phyloP scores from a whole-genome alignment of 2,888 invertebrate species.

The Monoplex corrugatus region DNA sequence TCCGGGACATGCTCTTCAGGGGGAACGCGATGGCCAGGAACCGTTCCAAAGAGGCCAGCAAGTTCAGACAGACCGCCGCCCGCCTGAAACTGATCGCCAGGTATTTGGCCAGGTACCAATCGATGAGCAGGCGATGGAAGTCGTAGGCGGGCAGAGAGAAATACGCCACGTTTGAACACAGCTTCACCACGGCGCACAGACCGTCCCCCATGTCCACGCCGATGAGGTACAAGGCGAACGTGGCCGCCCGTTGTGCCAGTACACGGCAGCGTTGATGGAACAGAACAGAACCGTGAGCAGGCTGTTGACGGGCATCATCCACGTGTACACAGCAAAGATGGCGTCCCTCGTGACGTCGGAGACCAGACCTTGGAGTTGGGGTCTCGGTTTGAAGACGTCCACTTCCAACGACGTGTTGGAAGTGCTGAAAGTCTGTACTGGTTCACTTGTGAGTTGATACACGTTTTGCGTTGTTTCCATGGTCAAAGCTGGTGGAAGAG shows the following conservation, averaged over 20 bases:
- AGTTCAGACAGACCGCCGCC: not conserved
- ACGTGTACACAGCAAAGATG: constrained; percentile 16
- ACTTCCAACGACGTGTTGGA: no score
- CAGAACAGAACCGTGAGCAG: constrained; percentile 22
- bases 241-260: constrained; percentile 41
- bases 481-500: no score
- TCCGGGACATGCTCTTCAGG: constrained; percentile 11
- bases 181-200: constrained; percentile 3
- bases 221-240: constrained; percentile 25
- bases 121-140: not conserved
- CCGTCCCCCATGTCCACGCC: constrained; percentile 37
- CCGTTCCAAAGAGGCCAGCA: constrained; percentile 18
- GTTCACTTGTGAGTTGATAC: no score
- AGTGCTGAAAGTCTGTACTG: no score
- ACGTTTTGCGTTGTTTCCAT: no score
- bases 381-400: no score
- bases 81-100: constrained; percentile 5
- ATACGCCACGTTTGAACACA: not conserved
- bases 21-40: constrained; percentile 38
- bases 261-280: constrained; percentile 20
- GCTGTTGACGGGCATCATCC: constrained; percentile 25
- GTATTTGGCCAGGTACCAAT: constrained; percentile 29
- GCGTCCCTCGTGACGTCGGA: not conserved
- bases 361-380: no score
- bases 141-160: constrained; percentile 17